phyloP scores from a whole-genome alignment of 2,888 invertebrate genomes.

The Teleogryllus oceanicus region DNA sequence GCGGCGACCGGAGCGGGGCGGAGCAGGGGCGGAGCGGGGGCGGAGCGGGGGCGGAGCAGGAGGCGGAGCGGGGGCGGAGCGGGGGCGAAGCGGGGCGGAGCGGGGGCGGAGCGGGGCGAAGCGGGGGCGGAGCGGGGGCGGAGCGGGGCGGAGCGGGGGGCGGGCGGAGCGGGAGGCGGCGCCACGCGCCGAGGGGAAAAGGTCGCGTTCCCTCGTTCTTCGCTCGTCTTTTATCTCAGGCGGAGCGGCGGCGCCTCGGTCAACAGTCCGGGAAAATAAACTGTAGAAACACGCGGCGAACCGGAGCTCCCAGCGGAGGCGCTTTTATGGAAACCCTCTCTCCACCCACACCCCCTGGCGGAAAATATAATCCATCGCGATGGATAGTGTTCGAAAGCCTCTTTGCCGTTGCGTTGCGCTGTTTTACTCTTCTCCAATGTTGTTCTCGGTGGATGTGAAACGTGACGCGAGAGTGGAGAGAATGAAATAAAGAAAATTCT shows the following conservation, averaged over 20 bases:
- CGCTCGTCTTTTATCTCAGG: neutral
- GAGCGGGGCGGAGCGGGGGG: neutral
- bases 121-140: neutral
- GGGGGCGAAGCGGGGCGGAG: neutral
- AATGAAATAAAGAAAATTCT: no score
- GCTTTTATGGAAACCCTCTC: neutral
- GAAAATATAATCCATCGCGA: neutral
- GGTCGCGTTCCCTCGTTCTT: neutral
- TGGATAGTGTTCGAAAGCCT: neutral
- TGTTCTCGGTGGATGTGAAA: no score
- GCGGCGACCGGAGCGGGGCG: no score
- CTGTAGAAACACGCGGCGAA: neutral
- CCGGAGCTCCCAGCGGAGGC: neutral
- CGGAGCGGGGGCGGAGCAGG: no score
- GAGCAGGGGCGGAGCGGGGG: no score
- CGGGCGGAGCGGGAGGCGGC: neutral
- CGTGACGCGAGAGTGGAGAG: no score
- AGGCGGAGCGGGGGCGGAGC: no score
- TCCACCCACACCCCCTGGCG: neutral
- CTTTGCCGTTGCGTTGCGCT: no score
- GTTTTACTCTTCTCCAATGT: no score
- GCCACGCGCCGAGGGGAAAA: neutral
- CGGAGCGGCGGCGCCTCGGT: neutral
- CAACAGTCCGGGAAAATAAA: neutral
- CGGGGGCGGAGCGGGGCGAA: neutral